Percentiles rank a stretch among this genome's conserved stretches.
phyloP scores from a whole-genome alignment of 2,888 invertebrate species.

The Phengaris arion region DNA sequence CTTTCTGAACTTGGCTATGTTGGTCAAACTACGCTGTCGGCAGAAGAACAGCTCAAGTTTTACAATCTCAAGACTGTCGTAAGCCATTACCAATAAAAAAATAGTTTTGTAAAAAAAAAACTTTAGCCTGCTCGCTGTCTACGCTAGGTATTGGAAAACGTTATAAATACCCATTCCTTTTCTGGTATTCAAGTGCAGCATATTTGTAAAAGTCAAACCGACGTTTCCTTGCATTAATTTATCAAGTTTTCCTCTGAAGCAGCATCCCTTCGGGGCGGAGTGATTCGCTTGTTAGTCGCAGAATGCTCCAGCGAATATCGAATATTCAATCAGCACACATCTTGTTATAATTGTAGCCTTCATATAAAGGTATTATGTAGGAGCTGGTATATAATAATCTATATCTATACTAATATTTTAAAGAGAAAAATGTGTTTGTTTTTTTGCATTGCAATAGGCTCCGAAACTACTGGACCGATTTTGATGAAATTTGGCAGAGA shows the following conservation, averaged over 20 bases:
- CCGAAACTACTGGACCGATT: no score
- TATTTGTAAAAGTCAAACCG: neutral
- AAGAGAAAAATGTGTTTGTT: no score
- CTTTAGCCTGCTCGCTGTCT: neutral
- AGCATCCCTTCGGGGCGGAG: neutral
- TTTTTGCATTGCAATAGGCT: no score
- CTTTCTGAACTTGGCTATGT: no score
- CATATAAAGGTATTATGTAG: neutral
- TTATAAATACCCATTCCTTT: neutral
- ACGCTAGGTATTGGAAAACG: neutral
- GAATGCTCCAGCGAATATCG: constrained; percentile 13
- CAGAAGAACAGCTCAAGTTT: no score
- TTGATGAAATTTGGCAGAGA: no score
- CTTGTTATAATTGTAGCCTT: constrained; percentile 22
- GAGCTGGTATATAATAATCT: neutral
- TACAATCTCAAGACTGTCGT: no score
- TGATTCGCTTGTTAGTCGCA: constrained; percentile 18
- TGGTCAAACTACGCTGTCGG: no score
- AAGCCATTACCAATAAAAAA: no score
- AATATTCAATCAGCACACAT: constrained; percentile 14
- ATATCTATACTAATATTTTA: no score
- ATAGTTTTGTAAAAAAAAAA: neutral
- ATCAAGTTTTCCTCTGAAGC: constrained; percentile 3
- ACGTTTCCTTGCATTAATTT: constrained; percentile 15
- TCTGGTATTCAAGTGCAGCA: neutral